A percentile compares a stretch with the other conserved stretches of the same genome.
phyloP scores from a whole-genome alignment of 2,797 vertebrate species.

The Sternotherus odoratus region DNA sequence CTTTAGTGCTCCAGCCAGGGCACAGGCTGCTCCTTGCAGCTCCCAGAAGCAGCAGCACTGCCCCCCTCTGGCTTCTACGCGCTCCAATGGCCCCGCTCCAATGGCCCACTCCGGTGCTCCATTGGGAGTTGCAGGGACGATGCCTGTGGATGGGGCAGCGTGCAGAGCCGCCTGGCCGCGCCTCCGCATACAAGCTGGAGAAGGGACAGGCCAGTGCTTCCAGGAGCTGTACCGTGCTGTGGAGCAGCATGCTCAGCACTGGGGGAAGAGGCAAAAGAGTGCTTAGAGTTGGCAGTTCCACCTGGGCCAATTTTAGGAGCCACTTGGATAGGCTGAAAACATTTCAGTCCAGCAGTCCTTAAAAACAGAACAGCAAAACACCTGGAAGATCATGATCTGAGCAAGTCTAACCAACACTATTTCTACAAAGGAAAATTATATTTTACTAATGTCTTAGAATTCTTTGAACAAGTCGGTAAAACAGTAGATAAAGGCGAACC shows the following conservation, averaged over 20 bases:
- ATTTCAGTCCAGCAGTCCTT: constrained; percentile 23
- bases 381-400: not conserved
- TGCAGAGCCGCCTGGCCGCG: too few species aligned
- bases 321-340: not conserved
- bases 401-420: not conserved
- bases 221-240: not conserved
- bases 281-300: not conserved
- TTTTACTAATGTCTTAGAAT: constrained; percentile 31
- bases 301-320: not conserved
- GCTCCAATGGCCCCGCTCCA: too few species aligned
- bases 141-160: too few species aligned
- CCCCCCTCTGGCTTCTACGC: too few species aligned
- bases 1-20: too few species aligned
- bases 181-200: too few species aligned
- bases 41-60: too few species aligned
- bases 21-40: too few species aligned
- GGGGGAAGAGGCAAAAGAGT: not conserved
- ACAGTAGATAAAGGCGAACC: not conserved
- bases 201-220: too few species aligned
- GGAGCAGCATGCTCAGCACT: not conserved
- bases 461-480: not conserved
- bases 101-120: too few species aligned
- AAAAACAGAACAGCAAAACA: constrained; percentile 12
- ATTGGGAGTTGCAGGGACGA: too few species aligned
- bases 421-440: not conserved